Conservation (phyloP, 2,797 vertebrate species). For the Presbytis comata region DNA sequence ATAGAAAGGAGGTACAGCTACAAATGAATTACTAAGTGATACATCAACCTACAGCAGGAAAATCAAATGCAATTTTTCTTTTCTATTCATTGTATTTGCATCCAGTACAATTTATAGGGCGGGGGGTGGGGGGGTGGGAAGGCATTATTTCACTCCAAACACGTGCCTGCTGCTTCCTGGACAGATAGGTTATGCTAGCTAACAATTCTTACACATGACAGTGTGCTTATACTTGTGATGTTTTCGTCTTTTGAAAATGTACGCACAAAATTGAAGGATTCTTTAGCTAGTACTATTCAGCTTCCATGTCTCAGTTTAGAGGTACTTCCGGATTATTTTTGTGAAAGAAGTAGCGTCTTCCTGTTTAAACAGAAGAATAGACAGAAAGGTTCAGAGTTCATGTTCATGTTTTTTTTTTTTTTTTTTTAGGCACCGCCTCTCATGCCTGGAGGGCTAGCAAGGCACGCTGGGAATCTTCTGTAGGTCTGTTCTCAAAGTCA, state of each 20-base stretch:
- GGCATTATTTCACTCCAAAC: neutral
- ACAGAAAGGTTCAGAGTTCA: neutral
- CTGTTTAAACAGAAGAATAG: neutral
- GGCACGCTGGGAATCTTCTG: rapidly evolving
- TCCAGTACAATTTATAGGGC: neutral
- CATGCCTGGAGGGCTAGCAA: neutral
- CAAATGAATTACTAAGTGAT: neutral
- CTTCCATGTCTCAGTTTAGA: neutral
- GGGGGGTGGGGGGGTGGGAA: too few species aligned
- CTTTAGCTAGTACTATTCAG: neutral
- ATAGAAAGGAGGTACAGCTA: neutral
- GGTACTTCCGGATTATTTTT: neutral
- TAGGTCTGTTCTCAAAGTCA: rapidly evolving
- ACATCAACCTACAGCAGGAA: neutral
- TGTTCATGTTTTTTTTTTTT: too few species aligned
- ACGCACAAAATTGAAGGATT: neutral
- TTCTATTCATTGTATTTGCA: neutral
- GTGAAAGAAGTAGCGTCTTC: neutral
- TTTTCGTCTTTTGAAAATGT: neutral
- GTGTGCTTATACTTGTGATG: neutral
- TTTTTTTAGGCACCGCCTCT: neutral
- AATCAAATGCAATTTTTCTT: neutral
- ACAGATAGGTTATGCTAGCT: neutral
- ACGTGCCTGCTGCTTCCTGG: neutral
- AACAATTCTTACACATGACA: neutral